Evolutionary conservation across 2,113 vertebrate species (phyloP).

Genomic region (Brachypteracias leptosomus): DNA sequence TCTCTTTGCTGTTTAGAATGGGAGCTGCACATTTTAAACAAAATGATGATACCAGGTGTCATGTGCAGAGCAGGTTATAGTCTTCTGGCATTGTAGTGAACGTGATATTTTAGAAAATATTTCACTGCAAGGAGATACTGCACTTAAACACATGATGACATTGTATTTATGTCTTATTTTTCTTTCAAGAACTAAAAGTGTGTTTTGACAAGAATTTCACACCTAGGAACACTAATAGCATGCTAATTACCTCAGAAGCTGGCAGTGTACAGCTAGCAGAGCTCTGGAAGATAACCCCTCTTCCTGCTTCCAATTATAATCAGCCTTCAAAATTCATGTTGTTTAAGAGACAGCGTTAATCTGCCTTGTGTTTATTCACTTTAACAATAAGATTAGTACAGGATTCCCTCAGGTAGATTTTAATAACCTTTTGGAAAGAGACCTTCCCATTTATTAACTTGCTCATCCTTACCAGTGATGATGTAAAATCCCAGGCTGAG

Average conservation of each 20-base stretch:
- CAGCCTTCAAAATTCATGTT: neutral
- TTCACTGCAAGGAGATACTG: neutral
- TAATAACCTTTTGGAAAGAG: neutral
- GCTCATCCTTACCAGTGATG: neutral
- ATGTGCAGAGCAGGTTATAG: neutral
- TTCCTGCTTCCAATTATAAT: neutral
- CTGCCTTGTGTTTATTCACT: neutral
- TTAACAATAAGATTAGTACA: neutral
- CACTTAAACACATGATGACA: neutral
- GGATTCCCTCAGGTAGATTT: neutral
- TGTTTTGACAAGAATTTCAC: slow-evolving; percentile 34
- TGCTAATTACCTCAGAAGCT: neutral
- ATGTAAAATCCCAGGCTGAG: neutral
- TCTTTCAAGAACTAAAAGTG: neutral
- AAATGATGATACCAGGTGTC: neutral
- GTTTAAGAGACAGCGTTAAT: neutral
- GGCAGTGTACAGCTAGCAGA: neutral
- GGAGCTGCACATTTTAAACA: neutral
- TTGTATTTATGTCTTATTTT: neutral
- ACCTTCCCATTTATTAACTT: neutral
- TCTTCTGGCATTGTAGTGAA: neutral
- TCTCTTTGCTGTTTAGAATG: neutral
- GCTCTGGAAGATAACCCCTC: neutral
- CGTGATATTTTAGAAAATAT: neutral
- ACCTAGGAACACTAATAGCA: neutral